Evolutionary conservation across 2,797 vertebrate species (phyloP).

Genomic region (Cheirogaleus major): DNA sequence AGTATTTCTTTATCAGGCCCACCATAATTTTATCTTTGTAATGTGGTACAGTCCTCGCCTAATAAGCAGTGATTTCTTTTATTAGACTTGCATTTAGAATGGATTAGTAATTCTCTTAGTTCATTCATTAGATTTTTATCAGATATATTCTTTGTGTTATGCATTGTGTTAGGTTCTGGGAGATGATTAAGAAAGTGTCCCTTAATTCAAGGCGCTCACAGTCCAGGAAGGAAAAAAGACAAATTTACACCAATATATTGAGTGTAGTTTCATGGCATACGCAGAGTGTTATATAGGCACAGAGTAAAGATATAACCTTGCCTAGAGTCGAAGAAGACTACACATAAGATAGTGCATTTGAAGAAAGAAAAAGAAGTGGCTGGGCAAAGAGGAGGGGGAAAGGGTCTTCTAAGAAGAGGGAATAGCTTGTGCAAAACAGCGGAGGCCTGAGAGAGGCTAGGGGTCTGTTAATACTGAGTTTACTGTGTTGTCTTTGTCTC

Average conservation of each 20-base stretch:
- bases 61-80: slow-evolving; percentile 57
- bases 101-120: slow-evolving; percentile 37
- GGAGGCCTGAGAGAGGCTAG: neutral
- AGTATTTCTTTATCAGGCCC: slow-evolving; percentile 17
- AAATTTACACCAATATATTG: neutral
- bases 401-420: neutral
- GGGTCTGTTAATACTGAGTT: neutral
- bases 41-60: neutral
- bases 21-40: slow-evolving; percentile 53
- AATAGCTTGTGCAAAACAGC: rapidly evolving
- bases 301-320: neutral
- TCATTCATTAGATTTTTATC: slow-evolving; percentile 37
- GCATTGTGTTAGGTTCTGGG: neutral
- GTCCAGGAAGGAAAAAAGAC: slow-evolving; percentile 21
- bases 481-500: neutral
- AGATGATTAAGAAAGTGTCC: slow-evolving; percentile 54
- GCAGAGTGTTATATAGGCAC: neutral
- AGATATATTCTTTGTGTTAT: neutral
- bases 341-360: neutral
- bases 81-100: slow-evolving; percentile 34
- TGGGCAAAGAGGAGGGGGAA: neutral
- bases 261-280: neutral
- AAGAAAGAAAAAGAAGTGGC: neutral
- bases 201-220: neutral
- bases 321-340: neutral